A percentile compares a stretch with the other conserved stretches of the same genome.
phyloP scores from a whole-genome alignment of 2,797 vertebrate genomes.

The Enteromius afrohamiltoni region DNA sequence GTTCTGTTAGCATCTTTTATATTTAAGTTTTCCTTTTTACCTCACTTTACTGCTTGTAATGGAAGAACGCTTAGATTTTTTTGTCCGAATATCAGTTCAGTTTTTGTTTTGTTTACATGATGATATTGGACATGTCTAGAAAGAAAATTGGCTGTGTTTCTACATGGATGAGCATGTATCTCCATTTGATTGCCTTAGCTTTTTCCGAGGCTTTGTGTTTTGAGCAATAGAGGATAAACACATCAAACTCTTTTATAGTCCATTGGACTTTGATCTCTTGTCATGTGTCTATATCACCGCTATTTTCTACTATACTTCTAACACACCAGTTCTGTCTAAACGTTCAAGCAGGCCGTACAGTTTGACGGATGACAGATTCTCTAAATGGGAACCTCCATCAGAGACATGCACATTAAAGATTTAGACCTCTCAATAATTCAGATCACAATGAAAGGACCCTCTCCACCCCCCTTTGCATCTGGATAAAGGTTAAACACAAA shows the following conservation, averaged over 20 bases:
- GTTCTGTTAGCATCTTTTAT: not conserved
- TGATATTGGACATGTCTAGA: constrained; percentile 6
- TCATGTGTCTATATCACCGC: constrained; percentile 19
- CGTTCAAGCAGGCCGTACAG: not conserved
- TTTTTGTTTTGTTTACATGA: not conserved
- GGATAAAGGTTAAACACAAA: constrained; percentile 63
- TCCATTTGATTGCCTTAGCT: constrained; percentile 7
- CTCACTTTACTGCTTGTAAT: not conserved
- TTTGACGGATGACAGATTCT: constrained; percentile 46
- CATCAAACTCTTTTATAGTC: constrained; percentile 17
- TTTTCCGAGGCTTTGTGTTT: not conserved
- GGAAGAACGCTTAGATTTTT: not conserved
- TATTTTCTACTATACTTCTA: constrained; percentile 5
- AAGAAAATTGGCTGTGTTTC: constrained; percentile 29
- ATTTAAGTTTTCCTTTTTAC: not conserved
- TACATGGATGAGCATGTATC: constrained; percentile 16
- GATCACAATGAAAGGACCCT: constrained; percentile 55
- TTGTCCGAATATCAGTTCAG: not conserved
- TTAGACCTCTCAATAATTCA: constrained; percentile 64
- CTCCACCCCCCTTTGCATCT: constrained; percentile 32
- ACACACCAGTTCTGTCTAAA: constrained; percentile 16
- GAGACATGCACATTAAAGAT: constrained; percentile 60
- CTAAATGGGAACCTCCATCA: constrained; percentile 54
- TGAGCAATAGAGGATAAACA: constrained; percentile 8
- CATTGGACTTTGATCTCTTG: not conserved